Conservation (phyloP, 2,888 invertebrate genomes). For the Oscheius onirici region DNA sequence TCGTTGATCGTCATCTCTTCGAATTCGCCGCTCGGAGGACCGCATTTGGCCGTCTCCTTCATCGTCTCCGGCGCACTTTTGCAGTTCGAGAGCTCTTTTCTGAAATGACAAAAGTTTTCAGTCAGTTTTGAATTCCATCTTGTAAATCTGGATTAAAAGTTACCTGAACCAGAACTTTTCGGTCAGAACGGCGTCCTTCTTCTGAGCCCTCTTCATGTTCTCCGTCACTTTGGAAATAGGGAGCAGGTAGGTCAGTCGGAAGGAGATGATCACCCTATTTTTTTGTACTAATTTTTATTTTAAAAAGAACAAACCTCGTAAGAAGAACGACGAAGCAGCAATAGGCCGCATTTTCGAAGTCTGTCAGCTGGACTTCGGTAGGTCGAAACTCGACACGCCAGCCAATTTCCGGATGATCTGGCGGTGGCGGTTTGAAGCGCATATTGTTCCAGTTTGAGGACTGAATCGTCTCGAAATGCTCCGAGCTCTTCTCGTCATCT, state of each 20-base stretch:
- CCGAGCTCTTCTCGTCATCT: slow-evolving; percentile 90
- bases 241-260: slow-evolving; percentile 92
- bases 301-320: slow-evolving; percentile 75
- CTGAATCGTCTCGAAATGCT: slow-evolving; percentile 87
- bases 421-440: slow-evolving; percentile 82
- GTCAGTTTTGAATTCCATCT: too few species aligned
- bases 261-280: slow-evolving; percentile 88
- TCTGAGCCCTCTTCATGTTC: slow-evolving; percentile 95
- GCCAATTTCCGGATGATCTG: slow-evolving; percentile 89
- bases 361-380: slow-evolving; percentile 93
- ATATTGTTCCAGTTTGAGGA: slow-evolving; percentile 72
- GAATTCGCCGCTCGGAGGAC: slow-evolving; percentile 67
- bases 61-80: slow-evolving; percentile 65
- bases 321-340: slow-evolving; percentile 96
- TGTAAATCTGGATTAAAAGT: background rate
- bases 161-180: slow-evolving; percentile 91
- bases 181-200: slow-evolving; percentile 84
- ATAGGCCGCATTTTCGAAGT: slow-evolving; percentile 98
- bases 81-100: slow-evolving; percentile 63
- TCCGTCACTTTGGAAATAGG: slow-evolving; percentile 82
- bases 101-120: background rate
- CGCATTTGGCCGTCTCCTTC: slow-evolving; percentile 51
- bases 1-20: slow-evolving; percentile 90
- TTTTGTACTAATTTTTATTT: background rate
- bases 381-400: slow-evolving; percentile 99